phyloP scores from a whole-genome alignment of 1,140 invertebrate species.

The Octopus sinensis region DNA sequence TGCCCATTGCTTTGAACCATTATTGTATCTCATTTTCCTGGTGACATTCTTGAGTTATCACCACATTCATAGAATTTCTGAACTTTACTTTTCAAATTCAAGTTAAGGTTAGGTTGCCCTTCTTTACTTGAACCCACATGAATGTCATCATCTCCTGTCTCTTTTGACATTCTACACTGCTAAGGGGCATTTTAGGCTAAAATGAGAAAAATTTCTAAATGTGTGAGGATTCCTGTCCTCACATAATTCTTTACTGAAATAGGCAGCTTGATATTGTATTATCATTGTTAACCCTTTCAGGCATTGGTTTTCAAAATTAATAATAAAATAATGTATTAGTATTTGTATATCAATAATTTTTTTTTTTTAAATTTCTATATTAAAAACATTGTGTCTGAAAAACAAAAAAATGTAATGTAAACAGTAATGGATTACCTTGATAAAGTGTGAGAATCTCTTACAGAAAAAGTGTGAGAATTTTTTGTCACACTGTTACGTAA shows the following conservation, averaged over 20 bases:
- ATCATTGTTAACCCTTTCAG: not conserved
- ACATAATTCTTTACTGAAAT: not conserved
- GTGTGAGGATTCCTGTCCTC: not conserved
- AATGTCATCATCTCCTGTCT: no score
- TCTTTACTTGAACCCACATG: no score
- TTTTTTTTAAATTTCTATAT: not conserved
- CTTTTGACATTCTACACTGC: no score
- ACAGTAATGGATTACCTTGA: not conserved
- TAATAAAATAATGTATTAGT: no score
- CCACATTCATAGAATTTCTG: no score
- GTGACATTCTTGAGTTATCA: no score
- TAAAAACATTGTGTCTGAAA: not conserved
- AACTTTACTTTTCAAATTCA: no score
- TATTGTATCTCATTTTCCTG: no score
- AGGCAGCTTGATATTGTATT: not conserved
- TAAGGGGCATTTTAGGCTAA: no score
- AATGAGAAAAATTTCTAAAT: not conserved
- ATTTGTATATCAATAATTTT: not conserved
- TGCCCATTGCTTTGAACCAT: no score
- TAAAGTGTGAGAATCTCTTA: not conserved
- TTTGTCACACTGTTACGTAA: not conserved
- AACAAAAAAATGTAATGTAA: not conserved
- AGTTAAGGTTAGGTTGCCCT: no score
- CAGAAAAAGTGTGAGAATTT: not conserved
- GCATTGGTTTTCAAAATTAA: not conserved